Base-by-base conservation (phyloP, 2,888 invertebrate species). In the Phaonia tiefii region DNA sequence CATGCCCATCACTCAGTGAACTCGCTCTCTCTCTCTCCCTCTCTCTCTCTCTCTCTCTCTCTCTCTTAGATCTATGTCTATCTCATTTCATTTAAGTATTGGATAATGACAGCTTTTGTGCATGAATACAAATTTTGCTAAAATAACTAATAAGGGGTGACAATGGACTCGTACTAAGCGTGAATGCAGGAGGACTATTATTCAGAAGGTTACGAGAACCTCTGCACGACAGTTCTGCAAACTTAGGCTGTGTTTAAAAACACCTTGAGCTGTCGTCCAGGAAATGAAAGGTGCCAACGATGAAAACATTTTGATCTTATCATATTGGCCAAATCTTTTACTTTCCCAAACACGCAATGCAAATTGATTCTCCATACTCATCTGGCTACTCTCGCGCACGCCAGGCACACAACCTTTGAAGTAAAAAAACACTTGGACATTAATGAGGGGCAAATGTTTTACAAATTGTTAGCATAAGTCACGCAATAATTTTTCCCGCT, bases 391-490 rank as follows among this genome's bases (percentile, higher is more conserved):
- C 31, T 31, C 31, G 4, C 8, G 31, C 31, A 5, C 31, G 31
- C 8, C 8, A 31, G 31, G 31, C 4, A 31, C 3, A 31, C 31
- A 31, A 3, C 31, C 31, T 31, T 8, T 31, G 4, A 31, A 31
- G 31, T 31, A 31, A 54, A 37, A 20, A 51, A 75, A 25, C 20
- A 60, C 37, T 25, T 73, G 37, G 42, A 69, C 58, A 70, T 75
- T 76, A 81, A 76, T 80, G 84, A 84, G 77, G 65, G 79, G 80
- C 83, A 85, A 86, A 86, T 86, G 84, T 85, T 86, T 85, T 85
- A 86, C 85, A 86, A 88, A 88, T 88, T 87, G 86, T 87, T 49
- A 31, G n/a, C 65, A 49, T 58, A 87, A 87, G 88, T 88, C 89
- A 89, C 89, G 88, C 89, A 88, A 89, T 85, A 83, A 84, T 83